These are phyloP conservation scores for Protonibea diacanthus DNA, from an alignment of 2,797 vertebrate species.

Conservation along the genomic window DNA sequence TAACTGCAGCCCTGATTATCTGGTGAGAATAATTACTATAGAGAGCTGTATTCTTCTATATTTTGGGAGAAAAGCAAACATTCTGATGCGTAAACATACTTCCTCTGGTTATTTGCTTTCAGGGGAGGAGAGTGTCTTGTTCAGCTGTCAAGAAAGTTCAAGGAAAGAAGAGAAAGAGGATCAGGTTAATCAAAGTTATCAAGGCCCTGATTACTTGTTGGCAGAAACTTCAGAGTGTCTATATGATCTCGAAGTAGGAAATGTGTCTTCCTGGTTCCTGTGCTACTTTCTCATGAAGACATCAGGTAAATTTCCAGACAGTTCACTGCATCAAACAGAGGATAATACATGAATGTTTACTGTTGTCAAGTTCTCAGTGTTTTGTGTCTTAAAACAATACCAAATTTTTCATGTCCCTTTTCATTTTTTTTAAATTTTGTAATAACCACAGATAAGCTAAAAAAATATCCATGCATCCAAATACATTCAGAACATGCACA, in stretches of 20 bases:
- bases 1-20: conserved; percentile 73
- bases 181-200: conserved; percentile 69
- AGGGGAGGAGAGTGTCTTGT: conserved; percentile 74
- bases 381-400: conserved; percentile 36
- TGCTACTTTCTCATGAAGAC: conserved; percentile 40
- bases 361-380: conserved; percentile 65
- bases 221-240: conserved; percentile 82
- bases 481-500: conserved; percentile 45
- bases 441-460: conserved; percentile 76
- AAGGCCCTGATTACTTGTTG: conserved; percentile 79
- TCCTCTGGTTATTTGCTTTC: conserved; percentile 46
- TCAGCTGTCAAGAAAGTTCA: conserved; percentile 62
- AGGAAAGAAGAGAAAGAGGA: conserved; percentile 75
- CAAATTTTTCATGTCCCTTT: conserved; percentile 36
- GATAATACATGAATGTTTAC: conserved; percentile 47
- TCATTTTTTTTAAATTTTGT: conserved; percentile 41
- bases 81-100: conserved; percentile 9
- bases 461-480: conserved; percentile 41
- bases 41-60: neutral
- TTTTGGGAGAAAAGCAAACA: neutral
- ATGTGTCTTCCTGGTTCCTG: conserved; percentile 10
- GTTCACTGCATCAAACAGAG: conserved; percentile 20
- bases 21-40: conserved; percentile 63
- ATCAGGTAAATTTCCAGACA: conserved; percentile 24
- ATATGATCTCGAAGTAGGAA: conserved; percentile 48